A percentile compares a stretch with the other conserved stretches of the same genome.
These are phyloP conservation scores for Himantopus leucocephalus DNA, from an alignment of 2,113 vertebrate genomes.

Conservation along the genomic window DNA sequence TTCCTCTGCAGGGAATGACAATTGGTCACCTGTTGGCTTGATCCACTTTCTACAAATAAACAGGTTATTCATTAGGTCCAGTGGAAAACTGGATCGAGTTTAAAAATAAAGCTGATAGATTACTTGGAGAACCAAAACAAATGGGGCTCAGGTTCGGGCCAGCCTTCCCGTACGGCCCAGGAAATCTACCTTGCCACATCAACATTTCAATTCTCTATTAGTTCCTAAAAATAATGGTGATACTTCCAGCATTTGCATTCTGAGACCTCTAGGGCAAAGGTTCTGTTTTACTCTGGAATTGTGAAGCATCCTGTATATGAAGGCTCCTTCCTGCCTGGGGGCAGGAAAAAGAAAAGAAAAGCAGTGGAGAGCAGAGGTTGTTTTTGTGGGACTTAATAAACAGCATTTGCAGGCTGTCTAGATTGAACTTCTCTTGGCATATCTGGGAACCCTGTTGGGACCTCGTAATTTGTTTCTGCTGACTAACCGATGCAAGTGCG, in stretches of 20 bases:
- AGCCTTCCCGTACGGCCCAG: accelerated
- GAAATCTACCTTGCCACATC: not conserved
- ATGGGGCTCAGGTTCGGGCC: not conserved
- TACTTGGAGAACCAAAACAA: not conserved
- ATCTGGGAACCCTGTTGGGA: not conserved
- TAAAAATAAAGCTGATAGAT: not conserved
- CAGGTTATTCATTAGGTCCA: accelerated
- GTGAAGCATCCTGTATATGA: accelerated
- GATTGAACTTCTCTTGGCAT: not conserved
- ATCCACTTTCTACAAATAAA: not conserved
- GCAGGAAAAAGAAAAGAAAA: not conserved
- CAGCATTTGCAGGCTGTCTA: not conserved
- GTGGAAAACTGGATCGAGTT: not conserved
- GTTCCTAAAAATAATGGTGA: not conserved
- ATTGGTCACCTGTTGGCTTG: not conserved
- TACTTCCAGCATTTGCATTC: not conserved
- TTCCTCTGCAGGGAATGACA: not conserved
- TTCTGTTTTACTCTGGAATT: not conserved
- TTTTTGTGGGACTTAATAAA: not conserved
- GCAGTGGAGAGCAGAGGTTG: not conserved
- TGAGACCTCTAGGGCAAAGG: not conserved
- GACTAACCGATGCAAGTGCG: not conserved
- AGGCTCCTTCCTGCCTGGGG: not conserved
- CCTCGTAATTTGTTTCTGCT: not conserved
- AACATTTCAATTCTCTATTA: not conserved